Base-by-base conservation (phyloP, 2,888 invertebrate species). In the Trichopoda pennipes region DNA sequence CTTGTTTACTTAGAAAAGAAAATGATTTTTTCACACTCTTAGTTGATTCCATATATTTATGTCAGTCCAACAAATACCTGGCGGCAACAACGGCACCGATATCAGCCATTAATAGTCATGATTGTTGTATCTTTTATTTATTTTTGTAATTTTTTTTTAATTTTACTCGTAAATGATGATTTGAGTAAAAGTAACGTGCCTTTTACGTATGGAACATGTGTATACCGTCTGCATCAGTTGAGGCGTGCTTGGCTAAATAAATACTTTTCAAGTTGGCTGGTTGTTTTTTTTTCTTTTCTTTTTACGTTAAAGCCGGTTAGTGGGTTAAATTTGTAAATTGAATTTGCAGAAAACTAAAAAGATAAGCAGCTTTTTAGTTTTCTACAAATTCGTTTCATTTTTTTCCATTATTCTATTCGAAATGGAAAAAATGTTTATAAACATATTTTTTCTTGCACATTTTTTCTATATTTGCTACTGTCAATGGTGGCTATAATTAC, bases 1-100 rank as follows among this genome's bases (percentile, higher is more conserved):
- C 81, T 74, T 55, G 74, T 78, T 78, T 74, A 74, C 78, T 74
- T 78, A 81, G 81, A 81, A 81, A 81, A 81, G 78, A 81, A 81
- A 81, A 78, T 75, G 78, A 49, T 70, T 80, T 68, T 49, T 77
- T 56, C 55, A 38, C 38, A 44, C 49, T 78, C 16, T 32, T 58
- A 35, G n/a, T 66, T 66, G 35, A 69, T 63, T 58, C 74, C 32
- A 56, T 63, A 47, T 69, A 17, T 21, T 28, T 28, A 32, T 32
- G 69, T 14, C 51, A 51, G 49, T 17, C 35, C 70, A 70, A 42
- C 16, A 55, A 55, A 38, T 69, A n/a, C 16, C 64, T 70, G 51
- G 44, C 58, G 35, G 76, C 69, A 28, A 53, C 51, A 44, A 56
- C 56, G 47, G 47, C 69, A 19, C 44, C 51, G 56, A 51, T 49